phyloP scores from a whole-genome alignment of 2,888 invertebrate genomes.

The Parnassius glacialis region DNA sequence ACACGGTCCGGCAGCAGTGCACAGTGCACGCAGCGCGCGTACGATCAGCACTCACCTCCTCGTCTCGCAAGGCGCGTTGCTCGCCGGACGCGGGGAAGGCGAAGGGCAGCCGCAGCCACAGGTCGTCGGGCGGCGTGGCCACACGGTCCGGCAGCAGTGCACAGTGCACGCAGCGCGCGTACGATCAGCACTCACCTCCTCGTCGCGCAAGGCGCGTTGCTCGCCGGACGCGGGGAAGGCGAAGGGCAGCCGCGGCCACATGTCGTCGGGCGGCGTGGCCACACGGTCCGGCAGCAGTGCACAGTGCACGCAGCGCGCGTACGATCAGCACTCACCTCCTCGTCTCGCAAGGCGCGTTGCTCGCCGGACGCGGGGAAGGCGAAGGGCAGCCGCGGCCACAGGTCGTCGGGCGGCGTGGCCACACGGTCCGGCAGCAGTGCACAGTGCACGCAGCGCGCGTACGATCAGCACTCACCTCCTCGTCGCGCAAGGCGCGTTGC shows the following conservation, averaged over 20 bases:
- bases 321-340: too few species aligned
- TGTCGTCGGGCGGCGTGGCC: too few species aligned
- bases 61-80: constrained; percentile 32
- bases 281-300: too few species aligned
- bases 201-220: constrained; percentile 91
- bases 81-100: constrained; percentile 27
- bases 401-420: constrained; percentile 86
- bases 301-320: too few species aligned
- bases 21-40: constrained; percentile 62
- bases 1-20: constrained; percentile 81
- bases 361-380: too few species aligned
- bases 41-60: constrained; percentile 43
- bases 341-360: too few species aligned
- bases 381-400: constrained; percentile 80
- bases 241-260: constrained; percentile 29
- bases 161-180: constrained; percentile 62
- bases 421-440: constrained; percentile 91
- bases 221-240: constrained; percentile 19
- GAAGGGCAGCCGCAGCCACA: constrained; percentile 83
- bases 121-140: constrained; percentile 86
- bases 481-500: constrained; percentile 32
- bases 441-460: constrained; percentile 90
- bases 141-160: constrained; percentile 87
- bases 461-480: constrained; percentile 58
- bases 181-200: constrained; percentile 82